Percentiles rank a stretch among this genome's conserved stretches.
Conservation (phyloP, 2,888 invertebrate genomes). For the Campoplex nolae region DNA sequence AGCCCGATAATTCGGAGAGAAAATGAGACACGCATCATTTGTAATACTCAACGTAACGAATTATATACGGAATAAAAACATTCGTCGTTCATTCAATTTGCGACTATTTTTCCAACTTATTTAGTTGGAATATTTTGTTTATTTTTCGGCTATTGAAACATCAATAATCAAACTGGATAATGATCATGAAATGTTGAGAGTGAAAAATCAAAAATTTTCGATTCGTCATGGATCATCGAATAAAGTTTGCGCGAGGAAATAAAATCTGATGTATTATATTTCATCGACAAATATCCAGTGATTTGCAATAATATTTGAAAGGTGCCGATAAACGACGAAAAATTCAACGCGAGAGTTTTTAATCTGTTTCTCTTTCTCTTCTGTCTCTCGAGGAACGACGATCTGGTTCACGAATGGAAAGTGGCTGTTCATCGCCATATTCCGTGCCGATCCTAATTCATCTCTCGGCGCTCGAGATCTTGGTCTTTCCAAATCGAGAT, state of each 20-base stretch:
- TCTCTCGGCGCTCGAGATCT: conserved; percentile 61
- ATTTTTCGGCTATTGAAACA: too few species aligned
- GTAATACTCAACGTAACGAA: neutral
- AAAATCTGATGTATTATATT: neutral
- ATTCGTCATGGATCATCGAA: neutral
- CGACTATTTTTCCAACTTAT: neutral
- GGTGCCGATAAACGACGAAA: conserved; percentile 33
- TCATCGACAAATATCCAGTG: neutral
- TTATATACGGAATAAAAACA: neutral
- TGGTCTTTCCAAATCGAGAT: conserved; percentile 64
- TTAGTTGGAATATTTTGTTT: neutral
- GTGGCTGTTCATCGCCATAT: conserved; percentile 63
- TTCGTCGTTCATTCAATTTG: neutral
- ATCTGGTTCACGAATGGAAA: conserved; percentile 78
- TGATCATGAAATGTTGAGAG: neutral
- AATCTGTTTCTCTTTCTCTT: conserved; percentile 6
- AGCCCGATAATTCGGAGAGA: conserved; percentile 10
- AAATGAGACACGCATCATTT: neutral
- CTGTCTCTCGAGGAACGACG: conserved; percentile 49
- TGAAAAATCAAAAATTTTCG: neutral
- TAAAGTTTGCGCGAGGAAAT: neutral
- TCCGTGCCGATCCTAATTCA: conserved; percentile 72
- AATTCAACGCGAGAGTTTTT: conserved; percentile 9
- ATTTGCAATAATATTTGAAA: conserved; percentile 29
- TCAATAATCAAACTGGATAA: neutral